Conservation (phyloP, 2,888 invertebrate genomes). For the Hirtodrosophila confusa region DNA sequence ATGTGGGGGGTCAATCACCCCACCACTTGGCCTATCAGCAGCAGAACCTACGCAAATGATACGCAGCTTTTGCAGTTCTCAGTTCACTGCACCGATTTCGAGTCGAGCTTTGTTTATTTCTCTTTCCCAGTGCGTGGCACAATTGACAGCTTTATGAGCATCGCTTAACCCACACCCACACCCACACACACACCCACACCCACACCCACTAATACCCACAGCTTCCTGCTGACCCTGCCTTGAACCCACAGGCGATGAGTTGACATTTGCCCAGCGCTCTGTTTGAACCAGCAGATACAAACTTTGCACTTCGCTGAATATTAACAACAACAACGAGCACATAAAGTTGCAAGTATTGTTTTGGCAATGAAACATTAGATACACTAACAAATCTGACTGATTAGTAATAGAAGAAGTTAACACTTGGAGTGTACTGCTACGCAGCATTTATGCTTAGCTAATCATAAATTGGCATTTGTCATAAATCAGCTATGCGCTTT, state of each 20-base stretch:
- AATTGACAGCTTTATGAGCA: slow-evolving; percentile 21
- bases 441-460: no score
- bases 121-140: not conserved
- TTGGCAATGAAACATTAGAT: slow-evolving; percentile 1
- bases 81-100: no score
- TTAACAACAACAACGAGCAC: not conserved
- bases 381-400: not conserved
- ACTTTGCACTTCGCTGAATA: slow-evolving; percentile 20
- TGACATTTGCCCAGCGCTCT: slow-evolving; percentile 35
- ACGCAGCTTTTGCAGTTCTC: slow-evolving; percentile 14
- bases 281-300: slow-evolving; percentile 16
- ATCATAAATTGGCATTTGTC: no score
- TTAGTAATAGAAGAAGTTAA: no score
- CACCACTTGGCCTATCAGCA: slow-evolving; percentile 14
- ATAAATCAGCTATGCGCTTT: no score
- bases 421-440: no score
- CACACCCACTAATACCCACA: not conserved
- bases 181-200: not conserved
- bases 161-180: slow-evolving; percentile 2
- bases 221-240: slow-evolving; percentile 38
- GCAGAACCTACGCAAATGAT: slow-evolving; percentile 10
- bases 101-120: no score
- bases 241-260: slow-evolving; percentile 30
- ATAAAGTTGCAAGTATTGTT: not conserved
- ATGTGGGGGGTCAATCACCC: slow-evolving; percentile 46